Evolutionary conservation across 2,888 invertebrate species (phyloP).

Genomic region (Lepidocyrtinus sp.): DNA sequence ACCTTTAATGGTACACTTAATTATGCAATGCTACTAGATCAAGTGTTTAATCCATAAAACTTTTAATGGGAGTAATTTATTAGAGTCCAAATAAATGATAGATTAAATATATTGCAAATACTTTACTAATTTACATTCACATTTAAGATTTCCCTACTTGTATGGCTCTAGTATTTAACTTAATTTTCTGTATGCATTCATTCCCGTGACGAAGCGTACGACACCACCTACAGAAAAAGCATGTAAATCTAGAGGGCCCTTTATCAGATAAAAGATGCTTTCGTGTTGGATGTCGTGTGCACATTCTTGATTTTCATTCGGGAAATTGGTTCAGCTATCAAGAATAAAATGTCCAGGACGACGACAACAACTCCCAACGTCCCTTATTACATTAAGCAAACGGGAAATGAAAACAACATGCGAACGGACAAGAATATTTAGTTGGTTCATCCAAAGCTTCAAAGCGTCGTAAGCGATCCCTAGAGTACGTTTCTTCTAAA

Average conservation of each 20-base stretch:
- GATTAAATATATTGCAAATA: no score
- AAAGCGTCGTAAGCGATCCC: conserved; percentile 53
- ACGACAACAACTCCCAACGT: conserved; percentile 51
- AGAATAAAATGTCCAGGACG: conserved; percentile 51
- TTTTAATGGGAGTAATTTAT: no score
- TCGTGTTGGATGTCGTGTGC: no score
- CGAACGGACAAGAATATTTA: conserved; percentile 40
- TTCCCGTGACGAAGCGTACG: conserved; percentile 44
- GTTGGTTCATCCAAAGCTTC: conserved; percentile 42
- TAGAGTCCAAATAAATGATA: not conserved
- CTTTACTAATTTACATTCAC: no score
- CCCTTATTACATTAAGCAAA: conserved; percentile 54
- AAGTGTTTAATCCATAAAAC: no score
- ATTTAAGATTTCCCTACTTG: no score
- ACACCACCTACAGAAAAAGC: not conserved
- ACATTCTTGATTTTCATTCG: conserved; percentile 45
- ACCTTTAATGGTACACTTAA: no score
- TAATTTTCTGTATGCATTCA: no score
- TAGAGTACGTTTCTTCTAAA: conserved; percentile 48
- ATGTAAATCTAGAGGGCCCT: not conserved
- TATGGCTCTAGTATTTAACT: no score
- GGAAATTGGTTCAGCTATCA: conserved; percentile 55
- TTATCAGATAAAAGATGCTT: not conserved
- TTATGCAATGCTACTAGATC: no score
- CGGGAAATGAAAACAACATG: conserved; percentile 41